Conservation (phyloP, 2,888 invertebrate species). For the Mythimna lalbum region DNA sequence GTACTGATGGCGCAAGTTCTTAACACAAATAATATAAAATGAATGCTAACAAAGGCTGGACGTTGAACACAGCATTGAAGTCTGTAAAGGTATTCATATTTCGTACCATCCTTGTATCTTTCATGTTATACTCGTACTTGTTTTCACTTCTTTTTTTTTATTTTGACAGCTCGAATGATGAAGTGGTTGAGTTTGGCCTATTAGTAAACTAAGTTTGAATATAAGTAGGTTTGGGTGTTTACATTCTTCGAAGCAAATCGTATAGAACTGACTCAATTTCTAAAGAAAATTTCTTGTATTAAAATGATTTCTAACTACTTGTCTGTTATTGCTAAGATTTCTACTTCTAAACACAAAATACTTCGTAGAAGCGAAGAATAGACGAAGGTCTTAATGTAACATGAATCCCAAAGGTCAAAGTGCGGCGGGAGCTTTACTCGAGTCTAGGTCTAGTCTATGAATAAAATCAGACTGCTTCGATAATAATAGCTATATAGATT, state of each 20-base stretch:
- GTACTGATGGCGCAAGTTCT: constrained; percentile 25
- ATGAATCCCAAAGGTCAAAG: constrained; percentile 57
- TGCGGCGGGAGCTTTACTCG: constrained; percentile 29
- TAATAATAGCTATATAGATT: constrained; percentile 26
- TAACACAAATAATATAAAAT: constrained; percentile 48
- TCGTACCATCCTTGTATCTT: constrained; percentile 4
- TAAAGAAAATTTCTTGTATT: not conserved
- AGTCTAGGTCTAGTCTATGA: constrained; percentile 38
- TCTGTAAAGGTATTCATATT: constrained; percentile 6
- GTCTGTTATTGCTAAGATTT: constrained; percentile 25
- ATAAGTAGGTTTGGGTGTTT: not conserved
- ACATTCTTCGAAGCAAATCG: not conserved
- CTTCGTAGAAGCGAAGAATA: constrained; percentile 31
- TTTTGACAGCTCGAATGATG: constrained; percentile 26
- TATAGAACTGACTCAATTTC: constrained; percentile 3
- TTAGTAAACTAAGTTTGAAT: not conserved
- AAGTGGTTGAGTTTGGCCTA: not conserved
- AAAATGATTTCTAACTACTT: constrained; percentile 28
- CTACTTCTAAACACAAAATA: constrained; percentile 36
- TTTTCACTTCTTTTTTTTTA: constrained; percentile 5
- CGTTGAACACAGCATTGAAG: constrained; percentile 23
- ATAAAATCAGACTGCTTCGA: constrained; percentile 46
- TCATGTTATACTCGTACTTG: not conserved
- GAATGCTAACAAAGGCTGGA: constrained; percentile 7
- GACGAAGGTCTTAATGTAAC: constrained; percentile 49